Base-by-base conservation (phyloP, 1,140 invertebrate genomes). In the Thaumatotibia leucotreta region DNA sequence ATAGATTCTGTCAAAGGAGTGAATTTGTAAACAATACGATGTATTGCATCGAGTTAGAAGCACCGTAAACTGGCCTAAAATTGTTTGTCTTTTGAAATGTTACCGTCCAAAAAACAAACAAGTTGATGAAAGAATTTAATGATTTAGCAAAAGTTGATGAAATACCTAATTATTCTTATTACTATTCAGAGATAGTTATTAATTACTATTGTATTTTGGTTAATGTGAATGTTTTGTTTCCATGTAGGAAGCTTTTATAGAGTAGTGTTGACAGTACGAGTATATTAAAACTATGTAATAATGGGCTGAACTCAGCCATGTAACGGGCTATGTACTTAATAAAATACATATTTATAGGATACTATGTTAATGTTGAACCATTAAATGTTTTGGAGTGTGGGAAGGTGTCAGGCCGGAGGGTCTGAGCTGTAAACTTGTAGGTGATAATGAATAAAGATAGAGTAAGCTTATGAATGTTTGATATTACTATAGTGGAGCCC, bases 381-480 rank as follows among this genome's bases (percentile, higher is more conserved):
- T 52, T 27, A 27, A 52, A 52, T 52, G 23, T 52, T 52, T 52
- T 52, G 50, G 23, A 52, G 22, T 27, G 50, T 52, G 50, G 33
- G 3, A 39, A 27, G 4, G 22, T 52, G 9, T 14, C 50, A 27
- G 50, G 24, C 50, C 8, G 8, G 20, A 52, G 11, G 35, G 39
- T 20, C 39, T 24, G 22, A 23, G 50, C 20, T 6, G 9, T 50
- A 52, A 52, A 52, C 50, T 4, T 50, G 52, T 67, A 72, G 64
- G 45, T 63, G 68, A 65, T 70, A 68, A 54, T 65, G n/a, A 35
- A 67, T 58, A 54, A 54, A 63, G 5, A 68, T 49, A 66, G 61
- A 63, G 29, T 63, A 84, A 84, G 79, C 80, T 81, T 82, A 81
- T 81, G 77, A 83, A 81, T 78, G 71, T 83, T 82, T 75, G 73